A percentile compares a stretch with the other conserved stretches of the same genome.
These are phyloP conservation scores for Tragulus kanchil DNA, from an alignment of 2,113 vertebrate genomes.

Conservation along the genomic window DNA sequence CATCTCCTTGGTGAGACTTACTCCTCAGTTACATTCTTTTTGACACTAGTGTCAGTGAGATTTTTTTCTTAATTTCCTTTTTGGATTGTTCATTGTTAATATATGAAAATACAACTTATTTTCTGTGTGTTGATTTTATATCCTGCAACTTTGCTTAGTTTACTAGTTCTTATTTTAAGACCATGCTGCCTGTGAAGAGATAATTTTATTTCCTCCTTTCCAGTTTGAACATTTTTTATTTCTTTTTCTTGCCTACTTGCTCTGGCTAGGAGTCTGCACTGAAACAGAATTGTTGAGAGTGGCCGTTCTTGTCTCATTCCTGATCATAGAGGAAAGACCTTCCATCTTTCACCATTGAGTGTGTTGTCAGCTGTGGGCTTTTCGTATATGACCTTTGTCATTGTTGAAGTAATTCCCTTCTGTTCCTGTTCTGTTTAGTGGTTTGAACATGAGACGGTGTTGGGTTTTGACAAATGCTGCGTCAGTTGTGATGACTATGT, in stretches of 20 bases:
- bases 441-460: neutral
- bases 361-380: neutral
- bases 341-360: neutral
- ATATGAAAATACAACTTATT: neutral
- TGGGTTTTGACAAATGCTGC: neutral
- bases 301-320: neutral
- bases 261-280: neutral
- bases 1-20: neutral
- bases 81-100: neutral
- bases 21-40: neutral
- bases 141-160: neutral
- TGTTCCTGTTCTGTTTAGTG: neutral
- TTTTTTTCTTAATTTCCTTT: neutral
- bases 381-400: neutral
- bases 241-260: neutral
- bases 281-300: neutral
- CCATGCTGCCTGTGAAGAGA: neutral
- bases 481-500: neutral
- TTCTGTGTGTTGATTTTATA: neutral
- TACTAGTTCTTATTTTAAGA: neutral
- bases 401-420: neutral
- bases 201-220: neutral
- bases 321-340: neutral
- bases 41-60: neutral
- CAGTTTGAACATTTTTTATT: neutral